Base-by-base conservation (phyloP, 1,140 invertebrate species). In the Cydia strobilella region DNA sequence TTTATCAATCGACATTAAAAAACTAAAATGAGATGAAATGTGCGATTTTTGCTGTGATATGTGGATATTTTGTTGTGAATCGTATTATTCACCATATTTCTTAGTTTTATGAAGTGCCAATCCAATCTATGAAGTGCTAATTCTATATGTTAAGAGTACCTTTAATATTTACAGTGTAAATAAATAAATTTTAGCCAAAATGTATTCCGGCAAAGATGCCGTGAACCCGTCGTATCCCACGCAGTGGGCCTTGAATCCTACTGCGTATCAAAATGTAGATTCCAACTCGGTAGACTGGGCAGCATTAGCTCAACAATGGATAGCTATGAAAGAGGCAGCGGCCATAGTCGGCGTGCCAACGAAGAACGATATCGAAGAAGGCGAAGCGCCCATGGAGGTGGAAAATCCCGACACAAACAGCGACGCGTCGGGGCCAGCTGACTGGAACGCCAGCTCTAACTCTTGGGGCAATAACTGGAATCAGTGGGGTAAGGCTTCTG, bases 241-340 rank as follows among this genome's bases (percentile, higher is more conserved):
- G 79, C 95, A 96, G 84, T 96, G 96, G 96, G 95, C 96, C 25
- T 88, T 96, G 25, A 96, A 96, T 94, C 95, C 96, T 20, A 94
- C 94, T 66, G 94, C 95, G 54, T 96, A 96, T 87, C 95, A 95
- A 89, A 94, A 94, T 85, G 88, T 94, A 77, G 90, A 93, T 80
- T 93, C 93, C 76, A 94, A 94, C 78, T 90, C 94, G 95, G 98
- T 99, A 73, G 98, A 99, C 91, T 99, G 98, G 98, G 98, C 98
- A 39, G 96, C 97, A 73, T 91, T 99, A 79, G 98, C 98, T 18
- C 98, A 99, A 85, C 98, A 99, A 95, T 99, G 98, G 98, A 99
- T 99, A 77, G 96, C 97, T 86, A 98, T 99, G 97, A 98, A 98
- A 85, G 97, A 98, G 88, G 86, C 91, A 59, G 86, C 87, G 31